Base-by-base conservation (phyloP, 1,140 invertebrate genomes). In the Papilio machaon region DNA sequence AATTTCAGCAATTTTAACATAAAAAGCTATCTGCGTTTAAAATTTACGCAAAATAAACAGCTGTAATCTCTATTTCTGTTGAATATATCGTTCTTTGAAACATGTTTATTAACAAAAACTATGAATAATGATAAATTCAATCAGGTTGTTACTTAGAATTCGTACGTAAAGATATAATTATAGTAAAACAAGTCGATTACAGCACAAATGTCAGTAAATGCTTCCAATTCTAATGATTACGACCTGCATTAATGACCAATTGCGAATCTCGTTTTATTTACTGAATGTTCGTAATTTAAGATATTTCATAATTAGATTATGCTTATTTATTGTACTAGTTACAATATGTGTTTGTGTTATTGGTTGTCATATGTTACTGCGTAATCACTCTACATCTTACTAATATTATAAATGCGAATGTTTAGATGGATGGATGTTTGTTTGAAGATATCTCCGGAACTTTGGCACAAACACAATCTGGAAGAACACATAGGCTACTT, bases 211-310 rank as follows among this genome's bases (percentile, higher is more conserved):
- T 67, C 64, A 67, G 64, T 67, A 67, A 67, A 15, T 70, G 30
- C 64, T 15, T 38, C 64, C 64, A 70, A 70, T 70, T 70, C 64
- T 70, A 70, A 70, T 38, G 64, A 70, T 70, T 35, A 35, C 64
- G 1, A 15, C 15, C 10, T 15, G 30, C 64, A 67, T 11, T 70
- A 70, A 70, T 70, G 64, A 70, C 64, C 3, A 2, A 15, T 70
- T 70, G 64, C 64, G 35, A 70, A 70, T 23, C 10, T 35, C 30
- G 30, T 35, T 30, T 35, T 13, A 11, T 23, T 54, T 17, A 54
- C 52, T 17, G 52, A 54, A 13, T 17, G 52, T 54, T 54, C 52
- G 52, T 54, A 10, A 52, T 52, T 52, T 52, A 52, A 10, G 49
- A 15, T 17, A 17, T 54, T 23, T 60, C 58, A 60, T 60, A 6